Base-by-base conservation (phyloP, 2,888 invertebrate genomes). In the Drosophila mettleri region DNA sequence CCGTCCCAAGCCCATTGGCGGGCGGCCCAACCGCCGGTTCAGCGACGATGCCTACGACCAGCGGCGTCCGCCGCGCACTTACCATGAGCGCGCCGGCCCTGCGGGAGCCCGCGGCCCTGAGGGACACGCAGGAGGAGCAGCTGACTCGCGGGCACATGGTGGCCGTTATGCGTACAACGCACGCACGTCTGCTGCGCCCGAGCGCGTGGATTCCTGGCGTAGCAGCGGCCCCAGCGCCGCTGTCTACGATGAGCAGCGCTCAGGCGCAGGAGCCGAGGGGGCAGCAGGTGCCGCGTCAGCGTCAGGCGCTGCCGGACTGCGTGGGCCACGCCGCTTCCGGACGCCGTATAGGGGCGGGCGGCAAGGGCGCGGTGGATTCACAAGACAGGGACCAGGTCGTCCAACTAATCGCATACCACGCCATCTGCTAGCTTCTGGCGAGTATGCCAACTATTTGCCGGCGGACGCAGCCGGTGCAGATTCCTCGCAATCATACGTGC, bases 1-100 rank as follows among this genome's bases (percentile, higher is more conserved):
- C 48, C 93, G 95, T 69, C 94, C 94, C 5, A 95, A 95, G 88
- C 90, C 90, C 53, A 88, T 90, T 69, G 94, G 95, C 80, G 95
- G 95, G 49, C 94, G 94, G 63, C 93, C 93, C 65, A 93, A 93
- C 45, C 87, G 90, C 29, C 79, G 90, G 14, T 78, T 75, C 60
- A 75, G 65, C 68, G 79, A 88, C 20, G 81, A 91, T 78, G 89
- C 90, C 46, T 88, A 79, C 63, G 77, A 84, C 9, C 77, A 86
- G 29, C 89, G 90, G 18, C 83, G 83, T 58, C 77, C 83, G 46
- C 78, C 77, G 49, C 85, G 83, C 49, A 34, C 53, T 36, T 83
- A 85, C 65, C 52, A 82, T 41, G 85, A 85, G 6, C 85, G 85
- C 14, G 41, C 68, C n/a, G 62, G 67, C 10, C 49, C 59, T 20